Conservation (phyloP, 2,797 vertebrate genomes). For the Sebastes dallii region DNA sequence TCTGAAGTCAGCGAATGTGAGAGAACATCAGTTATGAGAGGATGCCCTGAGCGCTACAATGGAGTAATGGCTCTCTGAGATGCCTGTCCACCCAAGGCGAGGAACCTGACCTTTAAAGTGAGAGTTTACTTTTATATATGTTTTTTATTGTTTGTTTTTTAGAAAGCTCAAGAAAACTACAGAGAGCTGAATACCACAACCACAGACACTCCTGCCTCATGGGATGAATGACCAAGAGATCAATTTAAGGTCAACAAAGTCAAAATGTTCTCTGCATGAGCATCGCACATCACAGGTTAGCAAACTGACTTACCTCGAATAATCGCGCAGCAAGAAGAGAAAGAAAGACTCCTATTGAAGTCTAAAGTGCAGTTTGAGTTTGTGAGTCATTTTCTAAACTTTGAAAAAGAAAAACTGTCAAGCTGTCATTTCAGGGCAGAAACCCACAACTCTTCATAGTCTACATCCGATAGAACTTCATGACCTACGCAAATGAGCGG, state of each 20-base stretch:
- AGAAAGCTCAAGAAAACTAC: background rate
- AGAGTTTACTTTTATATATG: background rate
- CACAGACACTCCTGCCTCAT: background rate
- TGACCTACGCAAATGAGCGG: conserved; percentile 20
- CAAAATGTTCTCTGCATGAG: background rate
- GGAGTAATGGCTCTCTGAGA: conserved; percentile 30
- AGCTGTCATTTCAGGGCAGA: conserved; percentile 18
- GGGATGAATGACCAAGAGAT: background rate
- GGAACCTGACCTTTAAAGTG: conserved; percentile 41
- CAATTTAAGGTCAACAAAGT: background rate
- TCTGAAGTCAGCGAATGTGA: conserved; percentile 32
- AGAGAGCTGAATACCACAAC: conserved; percentile 5
- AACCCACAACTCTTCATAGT: background rate
- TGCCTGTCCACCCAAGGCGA: conserved; percentile 1
- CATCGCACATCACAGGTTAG: background rate
- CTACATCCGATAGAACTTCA: conserved; percentile 17
- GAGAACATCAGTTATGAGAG: conserved; percentile 39
- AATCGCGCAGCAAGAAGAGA: background rate
- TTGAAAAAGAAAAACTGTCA: background rate
- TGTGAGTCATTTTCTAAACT: conserved; percentile 18
- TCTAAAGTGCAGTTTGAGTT: conserved; percentile 9
- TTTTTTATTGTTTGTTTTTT: background rate
- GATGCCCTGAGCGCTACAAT: background rate
- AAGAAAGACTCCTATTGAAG: background rate
- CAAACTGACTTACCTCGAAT: background rate